Evolutionary conservation across 2,888 invertebrate genomes (phyloP), one percentile per base, ranked within the genome.

Genomic region (Ellobium chinense): DNA sequence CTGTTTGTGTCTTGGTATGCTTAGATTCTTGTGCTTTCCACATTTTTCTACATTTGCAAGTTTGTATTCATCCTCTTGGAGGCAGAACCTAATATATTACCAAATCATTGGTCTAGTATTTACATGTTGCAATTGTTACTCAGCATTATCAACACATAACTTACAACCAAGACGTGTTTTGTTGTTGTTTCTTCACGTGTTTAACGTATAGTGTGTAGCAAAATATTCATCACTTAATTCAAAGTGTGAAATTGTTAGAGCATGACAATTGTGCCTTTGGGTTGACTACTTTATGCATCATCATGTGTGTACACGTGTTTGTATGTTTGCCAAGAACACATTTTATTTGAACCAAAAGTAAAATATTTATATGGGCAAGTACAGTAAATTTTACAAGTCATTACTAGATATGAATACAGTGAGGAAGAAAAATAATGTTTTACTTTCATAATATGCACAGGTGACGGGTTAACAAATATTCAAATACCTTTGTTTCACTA

Each of bases 221-320:
- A 72, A 58, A 36, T 58, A 72, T 72, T 58, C 9, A 58, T 72
- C 34, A 60, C 21, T 72, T 72, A 63, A 27, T 63, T 39, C 39
- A 27, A 74, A 31, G 74, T 21, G 74, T 74, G 74, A 27, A 27
- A 54, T 54, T 46, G 27, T 74, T 39, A 29, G 12, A 74, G 31
- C 18, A 74, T 63, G 46, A 37, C 31, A 63, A 62, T 34, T 18
- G 74, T 74, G 74, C 74, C 74, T 74, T 74, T 82, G 62, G 27
- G 56, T 74, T 68, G 0, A 60, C 63, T 54, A 31, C 46, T 58
- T 68, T 73, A 81, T 78, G 78, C 77, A 78, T 74, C 29, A 66
- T 63, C 74, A 39, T 62, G 21, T 68, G 69, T 80, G 46, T 62
- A 58, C 62, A 46, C 46, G 60, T 77, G 54, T 56, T 24, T 77